These are phyloP conservation scores for Aeoliscus strigatus DNA, from an alignment of 2,797 vertebrate genomes.

Conservation along the genomic window DNA sequence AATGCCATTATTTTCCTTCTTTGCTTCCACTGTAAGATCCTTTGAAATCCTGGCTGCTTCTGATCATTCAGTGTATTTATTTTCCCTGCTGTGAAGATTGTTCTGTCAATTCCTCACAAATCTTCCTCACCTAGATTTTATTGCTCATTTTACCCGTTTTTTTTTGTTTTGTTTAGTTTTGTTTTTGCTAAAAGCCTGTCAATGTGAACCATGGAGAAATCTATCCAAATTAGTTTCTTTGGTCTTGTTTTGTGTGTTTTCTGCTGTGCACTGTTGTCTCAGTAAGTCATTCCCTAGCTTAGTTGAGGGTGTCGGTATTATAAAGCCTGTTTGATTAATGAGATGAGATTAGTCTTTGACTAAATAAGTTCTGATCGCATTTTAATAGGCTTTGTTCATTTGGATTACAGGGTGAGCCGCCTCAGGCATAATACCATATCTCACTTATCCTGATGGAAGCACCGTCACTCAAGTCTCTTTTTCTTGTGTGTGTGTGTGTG, in stretches of 20 bases:
- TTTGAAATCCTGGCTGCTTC: constrained; percentile 15
- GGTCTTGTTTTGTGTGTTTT: constrained; percentile 37
- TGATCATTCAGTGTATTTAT: constrained; percentile 23
- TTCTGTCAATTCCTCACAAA: constrained; percentile 11
- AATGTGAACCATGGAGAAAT: constrained; percentile 32
- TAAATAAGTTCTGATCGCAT: constrained; percentile 59
- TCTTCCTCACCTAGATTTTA: constrained; percentile 14
- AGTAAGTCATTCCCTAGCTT: constrained; percentile 31
- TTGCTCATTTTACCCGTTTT: constrained; percentile 27
- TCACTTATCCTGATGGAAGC: constrained; percentile 40
- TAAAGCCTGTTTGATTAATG: constrained; percentile 53
- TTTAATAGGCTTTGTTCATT: constrained; percentile 62
- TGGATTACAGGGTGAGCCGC: constrained; percentile 61
- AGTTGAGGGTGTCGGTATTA: constrained; percentile 25
- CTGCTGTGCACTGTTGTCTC: too few species aligned
- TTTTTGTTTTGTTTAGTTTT: too few species aligned
- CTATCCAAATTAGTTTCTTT: constrained; percentile 8
- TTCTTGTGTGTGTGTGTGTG: constrained; percentile 9
- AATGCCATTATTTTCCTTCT: too few species aligned
- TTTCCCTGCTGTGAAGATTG: constrained; percentile 17
- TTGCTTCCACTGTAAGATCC: constrained; percentile 2
- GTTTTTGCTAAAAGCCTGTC: background rate
- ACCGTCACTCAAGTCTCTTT: constrained; percentile 35
- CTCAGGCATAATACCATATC: constrained; percentile 42
- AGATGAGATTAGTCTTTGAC: constrained; percentile 65